Evolutionary conservation across 53 echinoderm and acorn worm species (phyloP), one percentile per base, ranked within the genome.

Genomic region (Astropecten irregularis): DNA sequence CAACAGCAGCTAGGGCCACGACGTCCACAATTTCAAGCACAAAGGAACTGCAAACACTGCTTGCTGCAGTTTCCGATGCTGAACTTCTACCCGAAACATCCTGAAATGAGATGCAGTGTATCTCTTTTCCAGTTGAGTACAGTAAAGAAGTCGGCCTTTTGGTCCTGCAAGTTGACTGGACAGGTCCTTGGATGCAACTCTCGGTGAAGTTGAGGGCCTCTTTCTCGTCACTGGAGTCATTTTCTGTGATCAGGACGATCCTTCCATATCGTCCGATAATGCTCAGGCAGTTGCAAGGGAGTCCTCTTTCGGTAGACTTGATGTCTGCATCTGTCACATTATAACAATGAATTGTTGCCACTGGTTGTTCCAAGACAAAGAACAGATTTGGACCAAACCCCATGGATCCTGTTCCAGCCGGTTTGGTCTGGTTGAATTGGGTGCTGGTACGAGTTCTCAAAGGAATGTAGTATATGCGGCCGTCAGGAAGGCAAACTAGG

Each of bases 401-500:
- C 38, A 26, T 57, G 14, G 56, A 76, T 58, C 42, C 29, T 27
- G 40, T 40, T 58, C 23, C 14, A 18, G 19, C 42, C 16, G 5
- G 76, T 39, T 55, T 36, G 4, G 37, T 16, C 56, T 16, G 51
- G 57, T 38, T 27, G 44, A 46, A 44, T n/a, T 46, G 27, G 68
- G 26, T 40, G 76, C 36, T 56, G 23, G 36, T 32, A 10, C 21
- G 30, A 18, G 62, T 28, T 62, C 25, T 62, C 15, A 79, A 9
- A 48, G 79, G 79, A 48, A 28, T 19, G 64, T 76, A 62, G 54
- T 74, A 76, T 51, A 90, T 63, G 28, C 51, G 49, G 18, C 90
- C 90, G 77, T 90, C 81, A 9, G 85, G 85, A 20, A 85, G 71
- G 27, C 85, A 57, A 3, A 79, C 18, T 1, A 85, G 37, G 40